phyloP scores from a whole-genome alignment of 37 sponge, comb jelly and placozoan species.

The Cliona cf. orientalis region DNA sequence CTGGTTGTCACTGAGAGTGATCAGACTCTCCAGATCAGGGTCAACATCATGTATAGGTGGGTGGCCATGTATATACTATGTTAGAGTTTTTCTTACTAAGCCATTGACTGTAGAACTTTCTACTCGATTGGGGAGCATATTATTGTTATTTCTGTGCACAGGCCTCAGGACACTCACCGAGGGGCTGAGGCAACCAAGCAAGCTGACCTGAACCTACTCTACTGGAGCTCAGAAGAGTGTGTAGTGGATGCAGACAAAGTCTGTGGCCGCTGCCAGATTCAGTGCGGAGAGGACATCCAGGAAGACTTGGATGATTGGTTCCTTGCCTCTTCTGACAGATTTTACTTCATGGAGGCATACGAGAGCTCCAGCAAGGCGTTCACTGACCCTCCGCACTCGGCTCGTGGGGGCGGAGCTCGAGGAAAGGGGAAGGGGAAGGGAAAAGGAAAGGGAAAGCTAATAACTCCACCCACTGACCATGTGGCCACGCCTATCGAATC shows the following conservation, averaged over 20 bases:
- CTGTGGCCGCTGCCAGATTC: slow-evolving; percentile 74
- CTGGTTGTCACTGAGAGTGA: too few relatives aligned
- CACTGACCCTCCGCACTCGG: slow-evolving; percentile 53
- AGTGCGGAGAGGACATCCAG: slow-evolving; percentile 63
- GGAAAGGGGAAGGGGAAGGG: slow-evolving; percentile 74
- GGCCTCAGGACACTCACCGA: slow-evolving; percentile 65
- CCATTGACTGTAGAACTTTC: not conserved
- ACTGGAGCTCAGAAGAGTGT: slow-evolving; percentile 75
- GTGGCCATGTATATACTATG: not conserved
- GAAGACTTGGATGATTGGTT: slow-evolving; percentile 63
- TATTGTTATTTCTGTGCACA: slow-evolving; percentile 59
- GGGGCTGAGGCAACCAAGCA: slow-evolving; percentile 18
- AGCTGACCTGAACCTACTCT: slow-evolving; percentile 82
- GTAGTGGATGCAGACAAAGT: slow-evolving; percentile 61
- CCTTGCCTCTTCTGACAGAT: slow-evolving; percentile 41
- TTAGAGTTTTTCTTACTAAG: not conserved
- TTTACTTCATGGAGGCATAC: slow-evolving; percentile 81
- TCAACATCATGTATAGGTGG: slow-evolving; percentile 75
- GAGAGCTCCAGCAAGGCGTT: slow-evolving; percentile 42
- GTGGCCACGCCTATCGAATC: not conserved
- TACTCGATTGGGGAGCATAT: too few relatives aligned
- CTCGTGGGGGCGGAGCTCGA: slow-evolving; percentile 10
- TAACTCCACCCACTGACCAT: not conserved
- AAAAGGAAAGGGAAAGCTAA: slow-evolving; percentile 24
- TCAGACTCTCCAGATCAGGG: slow-evolving; percentile 22